phyloP scores from a whole-genome alignment of 2,888 invertebrate genomes.

The Zhuqinia jingwanae region DNA sequence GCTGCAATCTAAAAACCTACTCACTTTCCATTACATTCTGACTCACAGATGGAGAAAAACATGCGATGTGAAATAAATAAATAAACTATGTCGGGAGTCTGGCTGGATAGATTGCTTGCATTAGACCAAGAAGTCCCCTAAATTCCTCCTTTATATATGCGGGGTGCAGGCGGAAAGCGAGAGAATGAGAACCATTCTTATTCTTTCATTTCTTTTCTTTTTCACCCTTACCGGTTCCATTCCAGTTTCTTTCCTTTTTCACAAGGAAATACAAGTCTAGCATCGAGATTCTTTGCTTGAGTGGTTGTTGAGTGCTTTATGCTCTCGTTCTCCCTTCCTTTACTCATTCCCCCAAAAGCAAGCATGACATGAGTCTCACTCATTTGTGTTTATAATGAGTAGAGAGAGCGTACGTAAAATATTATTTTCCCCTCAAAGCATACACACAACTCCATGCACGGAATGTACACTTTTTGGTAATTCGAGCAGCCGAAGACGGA shows the following conservation, averaged over 20 bases:
- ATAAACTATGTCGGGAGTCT: background rate
- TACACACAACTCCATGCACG: background rate
- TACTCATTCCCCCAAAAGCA: too few species aligned
- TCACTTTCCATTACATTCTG: background rate
- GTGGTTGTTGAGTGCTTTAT: background rate
- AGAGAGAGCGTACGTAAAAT: background rate
- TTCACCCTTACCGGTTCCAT: background rate
- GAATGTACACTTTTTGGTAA: too few species aligned
- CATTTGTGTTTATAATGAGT: background rate
- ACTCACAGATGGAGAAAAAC: background rate
- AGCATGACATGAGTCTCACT: background rate
- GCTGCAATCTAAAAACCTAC: background rate
- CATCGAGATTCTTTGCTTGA: constrained; percentile 3
- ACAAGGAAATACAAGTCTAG: background rate
- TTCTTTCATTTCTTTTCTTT: background rate
- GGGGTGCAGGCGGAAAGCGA: background rate
- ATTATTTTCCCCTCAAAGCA: constrained; percentile 1
- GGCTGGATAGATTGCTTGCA: background rate
- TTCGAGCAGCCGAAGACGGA: too few species aligned
- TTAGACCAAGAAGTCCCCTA: background rate
- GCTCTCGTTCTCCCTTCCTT: background rate
- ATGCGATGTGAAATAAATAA: constrained; percentile 1
- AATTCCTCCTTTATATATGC: background rate
- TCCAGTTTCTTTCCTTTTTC: background rate
- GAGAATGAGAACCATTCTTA: constrained; percentile 7